Base-by-base conservation (phyloP, 2,113 vertebrate species). In the Menura novaehollandiae region DNA sequence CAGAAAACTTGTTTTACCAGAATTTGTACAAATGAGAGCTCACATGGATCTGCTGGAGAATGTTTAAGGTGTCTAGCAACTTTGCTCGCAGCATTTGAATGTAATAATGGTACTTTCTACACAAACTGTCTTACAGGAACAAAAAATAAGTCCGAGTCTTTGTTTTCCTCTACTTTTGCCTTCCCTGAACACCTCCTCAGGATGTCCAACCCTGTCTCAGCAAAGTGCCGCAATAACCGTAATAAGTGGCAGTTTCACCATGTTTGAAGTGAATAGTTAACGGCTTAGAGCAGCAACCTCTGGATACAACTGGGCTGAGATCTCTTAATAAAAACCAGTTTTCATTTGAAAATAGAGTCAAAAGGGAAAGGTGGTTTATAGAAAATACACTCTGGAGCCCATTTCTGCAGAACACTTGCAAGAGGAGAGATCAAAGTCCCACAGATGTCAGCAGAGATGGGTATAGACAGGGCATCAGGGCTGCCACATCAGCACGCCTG, bases 1-100 rank as follows among this genome's bases (percentile, higher is more conserved):
- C 88, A 88, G 62, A 90, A 96, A 87, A 78, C 88, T 78, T 95
- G 88, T 87, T 96, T 92, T 94, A 89, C 74, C 24, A 27, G 80
- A 91, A 84, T 95, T 59, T 82, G 64, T 89, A 94, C 92, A 94
- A 93, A 92, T 87, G 69, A 96, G 75, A 81, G 26, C 82, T 93
- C 85, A 56, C 46, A 58, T 27, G 66, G 56, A 78, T 81, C 73
- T 88, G 62, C 76, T 92, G 60, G 80, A 87, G 37, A 87, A 93
- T 78, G 62, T 81, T 92, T 89, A 93, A 72, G 69, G 56, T 51
- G 60, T 32, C 76, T 75, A 73, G 35, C 44, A 81, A 75, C 49
- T 91, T 93, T 44, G 78, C 59, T 94, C 0, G 1, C 56, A 94
- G 76, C 47, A 15, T 39, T 88, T 21, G 9, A 71, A 53, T 24